Percentiles rank a stretch among this genome's conserved stretches.
These are phyloP conservation scores for Boloria euphrosyne DNA, from an alignment of 2,888 invertebrate genomes.

Conservation along the genomic window DNA sequence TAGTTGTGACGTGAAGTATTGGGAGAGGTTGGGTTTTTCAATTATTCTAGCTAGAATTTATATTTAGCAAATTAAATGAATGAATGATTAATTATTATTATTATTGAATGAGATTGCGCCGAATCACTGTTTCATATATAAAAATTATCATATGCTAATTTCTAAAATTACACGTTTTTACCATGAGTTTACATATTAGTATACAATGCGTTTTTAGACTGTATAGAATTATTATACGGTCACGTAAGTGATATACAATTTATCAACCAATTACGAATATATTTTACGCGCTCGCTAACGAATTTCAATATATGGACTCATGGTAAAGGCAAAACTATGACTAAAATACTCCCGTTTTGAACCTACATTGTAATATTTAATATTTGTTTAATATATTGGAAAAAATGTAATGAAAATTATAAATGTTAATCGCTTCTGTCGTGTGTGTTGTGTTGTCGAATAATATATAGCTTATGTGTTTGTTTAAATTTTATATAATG, in stretches of 20 bases:
- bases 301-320: background rate
- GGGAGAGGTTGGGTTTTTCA: background rate
- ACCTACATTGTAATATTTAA: constrained; percentile 4
- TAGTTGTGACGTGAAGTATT: constrained; percentile 4
- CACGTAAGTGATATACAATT: background rate
- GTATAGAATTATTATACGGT: background rate
- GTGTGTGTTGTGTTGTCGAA: constrained; percentile 14
- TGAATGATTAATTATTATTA: constrained; percentile 4
- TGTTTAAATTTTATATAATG: constrained; percentile 6
- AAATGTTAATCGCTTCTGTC: constrained; percentile 22
- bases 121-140: background rate
- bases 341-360: constrained; percentile 7
- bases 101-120: background rate
- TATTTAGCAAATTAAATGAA: constrained; percentile 11
- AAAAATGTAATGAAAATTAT: constrained; percentile 11
- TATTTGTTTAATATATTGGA: constrained; percentile 15
- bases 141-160: background rate
- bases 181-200: background rate
- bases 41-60: constrained; percentile 11
- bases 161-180: background rate
- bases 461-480: constrained; percentile 19
- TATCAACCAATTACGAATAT: background rate
- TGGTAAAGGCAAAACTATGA: constrained; percentile 4
- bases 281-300: background rate
- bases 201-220: too few species aligned